Percentiles rank a stretch among this genome's conserved stretches.
phyloP scores from a whole-genome alignment of 2,797 vertebrate species.

The Cryptoprocta ferox region DNA sequence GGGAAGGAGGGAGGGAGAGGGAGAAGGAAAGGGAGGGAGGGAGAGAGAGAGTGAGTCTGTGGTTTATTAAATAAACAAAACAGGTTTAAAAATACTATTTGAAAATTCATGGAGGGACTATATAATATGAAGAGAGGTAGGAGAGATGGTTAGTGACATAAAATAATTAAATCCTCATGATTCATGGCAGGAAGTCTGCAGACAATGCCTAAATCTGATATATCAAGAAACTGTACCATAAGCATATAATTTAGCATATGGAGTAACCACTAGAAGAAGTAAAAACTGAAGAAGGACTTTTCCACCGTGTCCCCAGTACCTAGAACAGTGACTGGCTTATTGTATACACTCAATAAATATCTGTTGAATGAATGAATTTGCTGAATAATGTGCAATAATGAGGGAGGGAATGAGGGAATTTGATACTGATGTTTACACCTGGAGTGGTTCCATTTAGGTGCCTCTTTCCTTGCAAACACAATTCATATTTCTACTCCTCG shows the following conservation, averaged over 20 bases:
- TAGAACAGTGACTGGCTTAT: neutral
- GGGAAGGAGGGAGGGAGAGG: too few relatives aligned
- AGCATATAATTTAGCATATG: neutral
- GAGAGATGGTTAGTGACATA: neutral
- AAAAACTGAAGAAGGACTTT: slow-evolving; percentile 25
- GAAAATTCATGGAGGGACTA: neutral
- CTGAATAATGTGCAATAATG: neutral
- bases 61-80: neutral
- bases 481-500: neutral
- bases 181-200: neutral
- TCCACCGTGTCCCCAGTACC: neutral
- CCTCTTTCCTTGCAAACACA: neutral
- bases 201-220: neutral
- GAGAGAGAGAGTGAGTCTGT: neutral
- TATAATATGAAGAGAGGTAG: neutral
- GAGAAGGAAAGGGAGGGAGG: too few relatives aligned
- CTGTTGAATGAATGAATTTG: neutral
- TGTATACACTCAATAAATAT: neutral
- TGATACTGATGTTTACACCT: neutral
- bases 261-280: neutral
- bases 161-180: slow-evolving; percentile 1
- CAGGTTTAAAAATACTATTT: neutral
- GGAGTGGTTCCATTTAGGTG: neutral
- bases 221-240: neutral
- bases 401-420: neutral